Percentiles rank a stretch among this genome's conserved stretches.
These are phyloP conservation scores for Solenopsis fugax DNA, from an alignment of 1,140 invertebrate species.

Conservation along the genomic window DNA sequence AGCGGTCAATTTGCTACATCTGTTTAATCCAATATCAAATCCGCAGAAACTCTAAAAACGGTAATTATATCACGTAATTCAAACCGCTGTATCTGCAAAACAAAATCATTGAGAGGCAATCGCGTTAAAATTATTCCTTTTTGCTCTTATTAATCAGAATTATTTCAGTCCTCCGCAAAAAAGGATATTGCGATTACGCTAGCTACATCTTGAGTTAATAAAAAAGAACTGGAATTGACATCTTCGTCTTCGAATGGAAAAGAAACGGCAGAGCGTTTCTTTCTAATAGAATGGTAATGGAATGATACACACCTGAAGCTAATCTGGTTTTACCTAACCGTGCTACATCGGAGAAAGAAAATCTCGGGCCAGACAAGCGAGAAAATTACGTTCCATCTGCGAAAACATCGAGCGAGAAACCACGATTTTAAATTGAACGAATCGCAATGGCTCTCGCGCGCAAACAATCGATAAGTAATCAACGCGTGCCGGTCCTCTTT, in stretches of 20 bases:
- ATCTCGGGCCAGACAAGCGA: constrained; percentile 60
- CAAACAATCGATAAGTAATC: constrained; percentile 76
- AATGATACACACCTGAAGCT: constrained; percentile 68
- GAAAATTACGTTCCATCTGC: constrained; percentile 71
- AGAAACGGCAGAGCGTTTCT: neutral
- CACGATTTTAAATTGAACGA: constrained; percentile 67
- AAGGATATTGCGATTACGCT: neutral
- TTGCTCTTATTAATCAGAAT: neutral
- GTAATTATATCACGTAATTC: constrained; percentile 27
- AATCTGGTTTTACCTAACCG: constrained; percentile 67
- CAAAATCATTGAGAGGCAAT: neutral
- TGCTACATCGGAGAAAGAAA: constrained; percentile 30
- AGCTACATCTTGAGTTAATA: neutral
- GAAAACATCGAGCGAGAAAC: constrained; percentile 64
- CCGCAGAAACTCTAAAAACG: constrained; percentile 36
- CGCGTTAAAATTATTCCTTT: constrained; percentile 1
- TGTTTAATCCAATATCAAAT: constrained; percentile 61
- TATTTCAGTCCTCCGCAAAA: neutral
- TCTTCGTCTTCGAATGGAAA: neutral
- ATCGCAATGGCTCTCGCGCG: constrained; percentile 60
- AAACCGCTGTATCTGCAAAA: neutral
- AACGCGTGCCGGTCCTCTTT: constrained; percentile 59
- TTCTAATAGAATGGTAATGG: constrained; percentile 40
- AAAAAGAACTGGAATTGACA: neutral
- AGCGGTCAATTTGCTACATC: constrained; percentile 51